Percentiles rank a stretch among this genome's conserved stretches.
Evolutionary conservation across 1,140 invertebrate genomes (phyloP).

Genomic region (Zaprionus ornatus): DNA sequence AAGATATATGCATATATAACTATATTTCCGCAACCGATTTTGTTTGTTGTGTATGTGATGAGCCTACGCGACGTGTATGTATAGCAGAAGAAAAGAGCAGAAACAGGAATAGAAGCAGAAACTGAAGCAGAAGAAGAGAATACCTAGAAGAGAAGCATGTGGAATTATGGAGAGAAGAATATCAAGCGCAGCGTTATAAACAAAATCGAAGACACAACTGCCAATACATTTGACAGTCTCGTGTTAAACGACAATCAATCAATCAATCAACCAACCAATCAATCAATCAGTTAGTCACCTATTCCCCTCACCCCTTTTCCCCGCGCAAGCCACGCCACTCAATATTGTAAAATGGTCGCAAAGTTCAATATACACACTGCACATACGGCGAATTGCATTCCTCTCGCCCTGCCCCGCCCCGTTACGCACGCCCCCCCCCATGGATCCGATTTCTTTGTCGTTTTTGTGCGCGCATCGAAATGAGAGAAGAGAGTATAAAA

Average conservation of each 20-base stretch:
- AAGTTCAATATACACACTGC: not conserved
- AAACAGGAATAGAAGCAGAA: not conserved
- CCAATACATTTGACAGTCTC: conserved; percentile 42
- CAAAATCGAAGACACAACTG: conserved; percentile 32
- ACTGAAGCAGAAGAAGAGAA: not conserved
- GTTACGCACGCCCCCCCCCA: not conserved
- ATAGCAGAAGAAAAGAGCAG: conserved; percentile 9
- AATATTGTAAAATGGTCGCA: conserved; percentile 40
- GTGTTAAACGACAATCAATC: conserved; percentile 52
- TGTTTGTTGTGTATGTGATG: conserved; percentile 18
- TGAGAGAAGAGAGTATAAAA: conserved; percentile 20
- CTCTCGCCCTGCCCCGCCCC: not conserved
- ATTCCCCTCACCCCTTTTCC: too few species aligned
- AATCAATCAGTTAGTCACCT: conserved; percentile 20
- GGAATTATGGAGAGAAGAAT: conserved; percentile 15
- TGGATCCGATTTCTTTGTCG: conserved; percentile 33
- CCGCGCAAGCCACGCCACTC: not conserved
- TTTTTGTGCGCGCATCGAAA: conserved; percentile 42
- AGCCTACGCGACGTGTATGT: conserved; percentile 31
- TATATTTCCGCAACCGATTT: conserved; percentile 8
- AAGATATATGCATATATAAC: conserved; percentile 6
- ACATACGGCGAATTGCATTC: not conserved
- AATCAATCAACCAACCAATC: conserved; percentile 46
- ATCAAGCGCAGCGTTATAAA: conserved; percentile 19
- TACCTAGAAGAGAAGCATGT: conserved; percentile 4